Evolutionary conservation across 1,140 invertebrate species (phyloP), one percentile per base, ranked within the genome.

Genomic region (Drosophila aff.): DNA sequence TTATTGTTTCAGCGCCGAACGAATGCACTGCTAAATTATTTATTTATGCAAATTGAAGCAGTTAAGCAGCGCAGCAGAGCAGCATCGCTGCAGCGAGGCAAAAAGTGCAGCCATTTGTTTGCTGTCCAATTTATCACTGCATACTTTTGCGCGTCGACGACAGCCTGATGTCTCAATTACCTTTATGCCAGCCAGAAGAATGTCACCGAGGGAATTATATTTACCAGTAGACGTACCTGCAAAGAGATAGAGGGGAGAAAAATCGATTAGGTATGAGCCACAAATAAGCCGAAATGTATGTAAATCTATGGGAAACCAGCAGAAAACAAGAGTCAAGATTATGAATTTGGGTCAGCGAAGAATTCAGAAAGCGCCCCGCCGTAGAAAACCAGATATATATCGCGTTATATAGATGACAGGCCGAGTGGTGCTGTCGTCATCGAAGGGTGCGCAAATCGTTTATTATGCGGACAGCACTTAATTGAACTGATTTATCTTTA

Each of bases 21-120:
- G 52, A 66, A 67, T 72, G 77, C 72, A 69, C 66, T 69, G 78
- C 67, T 89, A 84, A 89, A 89, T 89, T 89, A 89, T 89, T 89
- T 89, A 89, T 89, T 89, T 89, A 89, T 89, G 84, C 84, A 85
- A 89, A 89, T 89, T 84, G 75, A 89, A 90, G 74, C 84, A 89
- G 84, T 89, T 89, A 90, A 89, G 61, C 69, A 61, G 58, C 71
- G 67, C 67, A 36, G 61, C 69, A 61, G 58, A 60, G 75, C 67
- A 36, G 49, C 47, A 28, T 49, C 15, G 49, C 26, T 31, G 49
- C 49, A 46, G 55, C 62, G 36, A 31, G 38, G 66, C 74, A 78
- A 81, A 73, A 84, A 81, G 63, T 83, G 83, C 66, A 62, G 69
- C 55, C 55, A 82, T 82, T 82, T 77, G 73, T 71, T 72, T 71